Evolutionary conservation across 2,797 vertebrate species (phyloP), one percentile per base, ranked within the genome.

Genomic region (Lepidocolaptes lacrymiger): DNA sequence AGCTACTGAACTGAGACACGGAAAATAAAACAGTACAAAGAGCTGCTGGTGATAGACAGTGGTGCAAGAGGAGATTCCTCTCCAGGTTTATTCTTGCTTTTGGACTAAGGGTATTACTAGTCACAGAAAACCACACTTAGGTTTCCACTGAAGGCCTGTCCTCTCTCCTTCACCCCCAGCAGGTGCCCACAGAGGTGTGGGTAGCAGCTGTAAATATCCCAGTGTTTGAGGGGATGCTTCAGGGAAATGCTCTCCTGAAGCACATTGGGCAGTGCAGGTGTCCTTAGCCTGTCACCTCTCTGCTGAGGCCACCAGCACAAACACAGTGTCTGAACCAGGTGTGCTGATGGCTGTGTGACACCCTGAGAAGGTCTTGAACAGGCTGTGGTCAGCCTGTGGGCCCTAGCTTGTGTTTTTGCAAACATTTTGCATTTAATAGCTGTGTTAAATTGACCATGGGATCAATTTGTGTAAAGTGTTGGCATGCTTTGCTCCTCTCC

Each of bases 301-400:
- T 17, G 8, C 66, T 58, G 51, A 43, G n/a, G 54, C 69, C 44
- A 39, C 7, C 37, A 16, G 43, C 4, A 9, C 7, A 0, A 23
- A 37, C 41, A 14, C 24, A 20, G 12, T 3, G 34, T 54, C 59
- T 27, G 52, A 71, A 0, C 21, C 17, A 36, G 14, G 52, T 7
- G 2, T 79, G 74, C 58, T 27, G 41, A 30, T 9, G 75, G 30
- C 63, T 41, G 4, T n/a, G 43, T 24, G 61, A 37, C 56, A 52
- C 0, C 0, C 20, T 24, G 46, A 34, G 24, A 2, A 17, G 58
- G 20, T 46, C 62, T 66, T 13, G 68, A 26, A 23, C 54, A 77
- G 44, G 10, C 4, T 80, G 39, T 41, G 44, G 41, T 34, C 66
- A 76, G 71, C 63, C 55, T 43, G 11, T 56, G 66, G 64, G 66